Evolutionary conservation across 2,888 invertebrate genomes (phyloP), one percentile per base, ranked within the genome.

Genomic region (Drosophila niveifrons): DNA sequence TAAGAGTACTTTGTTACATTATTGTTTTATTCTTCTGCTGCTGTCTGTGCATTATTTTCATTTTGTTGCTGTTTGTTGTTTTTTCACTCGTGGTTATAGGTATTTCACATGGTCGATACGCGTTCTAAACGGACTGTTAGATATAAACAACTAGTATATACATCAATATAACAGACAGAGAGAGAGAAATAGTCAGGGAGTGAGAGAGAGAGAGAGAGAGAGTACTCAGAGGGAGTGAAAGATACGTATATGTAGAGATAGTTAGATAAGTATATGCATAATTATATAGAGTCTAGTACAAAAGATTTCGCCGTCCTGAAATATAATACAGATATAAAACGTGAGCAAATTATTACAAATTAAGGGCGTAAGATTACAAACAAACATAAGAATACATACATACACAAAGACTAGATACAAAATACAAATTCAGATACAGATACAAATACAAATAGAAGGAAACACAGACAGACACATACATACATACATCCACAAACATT

Each of bases 301-400:
- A 93, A 91, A 94, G 94, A 92, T 94, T 93, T 92, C 94, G 94
- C 93, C 94, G 94, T 93, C 94, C 94, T 94, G 94, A 93, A 94
- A 94, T 93, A 93, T 92, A 91, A 93, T 92, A 93, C 92, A 93
- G 90, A 93, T 92, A 90, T 75, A 92, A 91, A 91, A 89, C 18
- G 90, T 91, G 90, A 91, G 90, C 88, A 85, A 80, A 82, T 87
- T 86, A 80, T 73, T 80, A 88, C 74, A 84, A 84, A 78, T 75
- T 53, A 66, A 80, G 72, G 82, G 68, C 75, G 67, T 72, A 86
- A 82, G 51, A 67, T 79, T 82, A 84, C 83, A 71, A 64, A 53
- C 48, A 72, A 39, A 44, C n/a, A n/a, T n/a, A n/a, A 23, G 6
- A 23, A 23, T 23, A 23, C 23, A 43, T 13, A 73, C 62, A 11